Evolutionary conservation across 2,797 vertebrate genomes (phyloP).

Genomic region (Todus mexicanus): DNA sequence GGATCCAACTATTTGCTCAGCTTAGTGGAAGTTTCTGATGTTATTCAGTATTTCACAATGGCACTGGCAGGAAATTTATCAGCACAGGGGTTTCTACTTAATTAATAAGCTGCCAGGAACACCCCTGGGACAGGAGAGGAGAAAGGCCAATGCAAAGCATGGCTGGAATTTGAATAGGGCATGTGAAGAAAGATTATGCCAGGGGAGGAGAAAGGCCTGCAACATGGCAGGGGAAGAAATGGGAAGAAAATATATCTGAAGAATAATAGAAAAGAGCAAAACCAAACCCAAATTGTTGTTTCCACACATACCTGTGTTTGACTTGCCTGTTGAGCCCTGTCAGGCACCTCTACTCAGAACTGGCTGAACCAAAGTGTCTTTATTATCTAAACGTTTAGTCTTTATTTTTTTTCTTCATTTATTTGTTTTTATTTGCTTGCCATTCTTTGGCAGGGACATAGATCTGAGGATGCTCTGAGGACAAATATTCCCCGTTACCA

Average conservation of each 20-base stretch:
- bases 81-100: background rate
- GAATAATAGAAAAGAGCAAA: background rate
- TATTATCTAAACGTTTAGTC: background rate
- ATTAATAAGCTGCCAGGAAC: background rate
- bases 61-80: background rate
- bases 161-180: background rate
- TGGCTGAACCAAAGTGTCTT: background rate
- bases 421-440: no score
- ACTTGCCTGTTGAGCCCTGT: background rate
- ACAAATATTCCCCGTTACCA: background rate
- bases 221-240: background rate
- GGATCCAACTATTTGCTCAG: conserved; percentile 37
- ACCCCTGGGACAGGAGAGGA: background rate
- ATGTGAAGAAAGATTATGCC: background rate
- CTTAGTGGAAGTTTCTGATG: conserved; percentile 5
- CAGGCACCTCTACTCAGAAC: background rate
- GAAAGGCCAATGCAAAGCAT: background rate
- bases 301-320: background rate
- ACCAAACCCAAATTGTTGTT: background rate
- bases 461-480: background rate
- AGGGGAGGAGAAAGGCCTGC: background rate
- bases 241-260: background rate
- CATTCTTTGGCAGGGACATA: background rate
- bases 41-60: conserved; percentile 47
- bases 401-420: background rate